Percentiles rank a stretch among this genome's conserved stretches.
These are phyloP conservation scores for Paracanthobrama guichenoti DNA, from an alignment of 2,113 vertebrate genomes.

Conservation along the genomic window DNA sequence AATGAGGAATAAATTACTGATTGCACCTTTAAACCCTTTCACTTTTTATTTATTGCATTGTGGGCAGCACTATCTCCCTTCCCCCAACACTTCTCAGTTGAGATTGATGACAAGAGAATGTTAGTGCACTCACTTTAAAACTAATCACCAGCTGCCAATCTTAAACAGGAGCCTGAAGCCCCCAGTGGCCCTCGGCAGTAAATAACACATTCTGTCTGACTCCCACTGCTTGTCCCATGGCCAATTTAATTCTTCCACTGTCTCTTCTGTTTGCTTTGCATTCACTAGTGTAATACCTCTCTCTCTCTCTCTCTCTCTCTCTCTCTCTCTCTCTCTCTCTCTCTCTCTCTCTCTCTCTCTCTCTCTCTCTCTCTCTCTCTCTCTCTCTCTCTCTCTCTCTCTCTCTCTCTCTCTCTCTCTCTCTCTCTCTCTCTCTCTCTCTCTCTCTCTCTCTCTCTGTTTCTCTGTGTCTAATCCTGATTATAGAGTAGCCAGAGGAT, in stretches of 20 bases:
- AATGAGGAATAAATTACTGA: conserved; percentile 16
- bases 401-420: conserved; percentile 22
- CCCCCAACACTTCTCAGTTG: conserved; percentile 32
- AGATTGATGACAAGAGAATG: conserved; percentile 54
- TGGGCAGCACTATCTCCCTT: conserved; percentile 34
- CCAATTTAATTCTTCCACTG: conserved; percentile 59
- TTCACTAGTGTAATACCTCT: conserved; percentile 18
- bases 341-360: background rate
- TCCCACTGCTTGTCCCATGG: conserved; percentile 48
- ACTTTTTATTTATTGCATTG: conserved; percentile 25
- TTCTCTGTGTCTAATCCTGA: conserved; percentile 26
- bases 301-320: conserved; percentile 15
- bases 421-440: conserved; percentile 4
- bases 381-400: background rate
- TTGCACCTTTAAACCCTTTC: conserved; percentile 28
- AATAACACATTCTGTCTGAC: conserved; percentile 56
- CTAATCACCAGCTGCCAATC: conserved; percentile 67
- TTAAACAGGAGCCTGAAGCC: conserved; percentile 43
- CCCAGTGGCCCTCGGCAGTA: conserved; percentile 46
- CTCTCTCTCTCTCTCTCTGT: background rate
- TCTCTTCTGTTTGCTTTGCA: conserved; percentile 52
- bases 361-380: conserved; percentile 3
- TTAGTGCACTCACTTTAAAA: conserved; percentile 61
- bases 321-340: conserved; percentile 16
- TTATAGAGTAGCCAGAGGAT: conserved; percentile 44